These are phyloP conservation scores for Eupithecia exiguata DNA, from an alignment of 2,888 invertebrate genomes.

Conservation along the genomic window DNA sequence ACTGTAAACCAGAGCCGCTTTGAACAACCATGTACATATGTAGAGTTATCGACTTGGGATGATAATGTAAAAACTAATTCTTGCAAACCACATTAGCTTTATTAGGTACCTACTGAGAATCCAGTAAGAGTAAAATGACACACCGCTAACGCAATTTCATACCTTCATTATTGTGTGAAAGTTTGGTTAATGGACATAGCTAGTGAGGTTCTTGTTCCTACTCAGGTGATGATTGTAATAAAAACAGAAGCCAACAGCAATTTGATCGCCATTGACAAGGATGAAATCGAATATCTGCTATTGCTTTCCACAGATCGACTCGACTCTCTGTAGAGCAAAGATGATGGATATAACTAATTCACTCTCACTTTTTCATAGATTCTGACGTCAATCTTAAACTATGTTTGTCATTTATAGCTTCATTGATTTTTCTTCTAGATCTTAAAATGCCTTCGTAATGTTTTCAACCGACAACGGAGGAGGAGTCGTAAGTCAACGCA, in stretches of 20 bases:
- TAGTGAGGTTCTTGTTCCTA: neutral
- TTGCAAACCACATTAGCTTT: neutral
- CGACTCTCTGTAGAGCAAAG: neutral
- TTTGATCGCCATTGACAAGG: constrained; percentile 8
- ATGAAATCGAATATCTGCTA: constrained; percentile 7
- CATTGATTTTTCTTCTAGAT: neutral
- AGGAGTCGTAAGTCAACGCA: neutral
- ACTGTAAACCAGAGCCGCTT: neutral
- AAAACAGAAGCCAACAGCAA: constrained; percentile 19
- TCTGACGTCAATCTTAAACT: neutral
- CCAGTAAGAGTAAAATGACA: neutral
- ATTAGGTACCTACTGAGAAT: neutral
- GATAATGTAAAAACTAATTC: neutral
- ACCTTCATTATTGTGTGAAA: neutral
- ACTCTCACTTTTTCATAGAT: neutral
- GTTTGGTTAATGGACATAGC: neutral
- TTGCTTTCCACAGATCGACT: constrained; percentile 1
- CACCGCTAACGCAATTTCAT: neutral
- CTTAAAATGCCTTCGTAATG: neutral
- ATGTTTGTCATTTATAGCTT: too few species aligned
- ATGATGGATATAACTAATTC: neutral
- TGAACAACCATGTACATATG: neutral
- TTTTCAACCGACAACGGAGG: neutral
- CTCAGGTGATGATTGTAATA: neutral
- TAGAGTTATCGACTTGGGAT: neutral